phyloP scores from a whole-genome alignment of 1,140 invertebrate genomes.

The Colletes gigas region DNA sequence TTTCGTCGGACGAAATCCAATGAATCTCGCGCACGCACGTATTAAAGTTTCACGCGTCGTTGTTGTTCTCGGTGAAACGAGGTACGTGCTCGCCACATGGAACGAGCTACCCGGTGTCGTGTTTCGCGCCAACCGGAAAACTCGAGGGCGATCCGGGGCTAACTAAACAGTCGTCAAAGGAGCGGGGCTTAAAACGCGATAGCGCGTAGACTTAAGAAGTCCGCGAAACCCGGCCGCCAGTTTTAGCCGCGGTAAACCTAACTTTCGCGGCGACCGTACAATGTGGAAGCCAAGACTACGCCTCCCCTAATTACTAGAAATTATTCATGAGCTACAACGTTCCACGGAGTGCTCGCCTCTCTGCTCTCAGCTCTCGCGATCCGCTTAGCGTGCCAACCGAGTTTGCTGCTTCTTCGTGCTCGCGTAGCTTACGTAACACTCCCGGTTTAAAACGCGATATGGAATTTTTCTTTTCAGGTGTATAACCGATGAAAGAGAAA shows the following conservation, averaged over 20 bases:
- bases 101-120: neutral
- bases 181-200: neutral
- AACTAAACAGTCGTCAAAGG: neutral
- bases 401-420: neutral
- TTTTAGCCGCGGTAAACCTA: neutral
- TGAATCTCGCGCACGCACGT: neutral
- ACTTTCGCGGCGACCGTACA: conserved; percentile 28
- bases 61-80: neutral
- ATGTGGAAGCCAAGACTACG: neutral
- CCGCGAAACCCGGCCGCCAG: neutral
- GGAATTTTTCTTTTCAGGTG: neutral
- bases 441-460: conserved; percentile 6
- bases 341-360: conserved; percentile 1
- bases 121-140: neutral
- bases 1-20: conserved; percentile 35
- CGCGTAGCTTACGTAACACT: neutral
- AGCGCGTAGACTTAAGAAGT: neutral
- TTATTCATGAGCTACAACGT: conserved; percentile 36
- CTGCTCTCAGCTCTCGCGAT: conserved; percentile 10
- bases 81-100: neutral
- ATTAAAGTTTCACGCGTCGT: conserved; percentile 14
- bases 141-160: neutral
- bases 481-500: too few relatives aligned
- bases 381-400: conserved; percentile 33
- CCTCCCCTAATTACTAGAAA: conserved; percentile 31